Base-by-base conservation (phyloP, 2,888 invertebrate species). In the Melitaea athalia region DNA sequence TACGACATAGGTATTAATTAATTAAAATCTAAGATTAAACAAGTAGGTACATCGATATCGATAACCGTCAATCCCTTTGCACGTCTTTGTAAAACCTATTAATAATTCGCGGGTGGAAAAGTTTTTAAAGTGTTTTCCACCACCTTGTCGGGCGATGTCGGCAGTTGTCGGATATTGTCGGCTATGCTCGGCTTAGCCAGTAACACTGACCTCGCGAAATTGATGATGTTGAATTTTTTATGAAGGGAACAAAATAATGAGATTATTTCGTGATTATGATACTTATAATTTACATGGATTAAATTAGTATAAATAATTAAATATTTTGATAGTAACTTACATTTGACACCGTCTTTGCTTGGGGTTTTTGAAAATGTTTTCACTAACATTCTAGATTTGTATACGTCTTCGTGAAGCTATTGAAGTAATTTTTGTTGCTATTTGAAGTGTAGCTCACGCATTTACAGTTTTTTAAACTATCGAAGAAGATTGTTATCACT, bases 81-180 rank as follows among this genome's bases (percentile, higher is more conserved):
- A 65, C 79, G 81, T 82, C 86, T 79, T 75, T 80, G 81, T 79
- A 80, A 80, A 89, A 91, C 88, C 92, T 91, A 91, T 92, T 92
- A 91, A 92, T 92, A 92, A 91, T 88, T 86, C 82, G 83, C 85
- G 89, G 87, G 81, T 84, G 86, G 83, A 73, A 87, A 91, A 91
- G 83, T 90, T 91, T 87, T 87, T 85, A 90, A 89, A 91, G 88
- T 91, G 89, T 89, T 89, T 87, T 83, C 84, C 80, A 78, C 80
- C 82, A 79, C 85, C 82, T 81, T 78, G 78, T 78, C 79, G 76
- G 76, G 8, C 80, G 82, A 78, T 78, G 77, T 72, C 75, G 73
- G 72, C 14, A 12, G 15, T 80, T 77, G 77, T 78, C 78, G 76
- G 75, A 14, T 80, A 81, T 78, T 78, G 76, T 71, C 74, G 71